These are phyloP conservation scores for Eclectus roratus DNA, from an alignment of 2,113 vertebrate genomes.

Conservation along the genomic window DNA sequence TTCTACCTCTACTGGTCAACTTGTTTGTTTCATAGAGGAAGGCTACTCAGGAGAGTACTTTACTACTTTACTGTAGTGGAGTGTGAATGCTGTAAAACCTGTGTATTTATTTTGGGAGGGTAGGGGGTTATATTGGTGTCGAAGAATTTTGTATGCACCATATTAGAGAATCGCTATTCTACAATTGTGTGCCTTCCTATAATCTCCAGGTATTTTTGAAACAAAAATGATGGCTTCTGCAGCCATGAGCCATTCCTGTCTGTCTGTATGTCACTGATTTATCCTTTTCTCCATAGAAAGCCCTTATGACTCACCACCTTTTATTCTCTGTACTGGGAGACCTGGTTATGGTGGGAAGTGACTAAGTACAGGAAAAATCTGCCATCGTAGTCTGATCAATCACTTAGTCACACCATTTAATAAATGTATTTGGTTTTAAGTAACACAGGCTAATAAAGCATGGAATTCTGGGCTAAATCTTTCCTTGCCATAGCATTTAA, in stretches of 20 bases:
- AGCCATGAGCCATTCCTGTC: background rate
- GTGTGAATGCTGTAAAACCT: background rate
- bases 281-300: background rate
- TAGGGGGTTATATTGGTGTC: background rate
- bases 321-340: background rate
- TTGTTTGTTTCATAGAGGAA: background rate
- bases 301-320: background rate
- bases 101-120: background rate
- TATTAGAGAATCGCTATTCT: background rate
- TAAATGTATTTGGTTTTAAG: background rate
- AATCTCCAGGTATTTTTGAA: background rate
- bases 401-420: background rate
- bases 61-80: background rate
- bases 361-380: background rate
- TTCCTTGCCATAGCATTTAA: background rate
- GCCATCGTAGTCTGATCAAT: background rate
- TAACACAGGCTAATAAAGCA: background rate
- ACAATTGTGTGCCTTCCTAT: fast-evolving
- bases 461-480: background rate
- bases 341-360: background rate
- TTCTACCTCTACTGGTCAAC: background rate
- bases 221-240: background rate
- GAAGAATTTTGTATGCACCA: background rate
- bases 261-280: background rate
- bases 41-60: background rate